Evolutionary conservation across 2,888 invertebrate genomes (phyloP).

Genomic region (Andrena fulva): DNA sequence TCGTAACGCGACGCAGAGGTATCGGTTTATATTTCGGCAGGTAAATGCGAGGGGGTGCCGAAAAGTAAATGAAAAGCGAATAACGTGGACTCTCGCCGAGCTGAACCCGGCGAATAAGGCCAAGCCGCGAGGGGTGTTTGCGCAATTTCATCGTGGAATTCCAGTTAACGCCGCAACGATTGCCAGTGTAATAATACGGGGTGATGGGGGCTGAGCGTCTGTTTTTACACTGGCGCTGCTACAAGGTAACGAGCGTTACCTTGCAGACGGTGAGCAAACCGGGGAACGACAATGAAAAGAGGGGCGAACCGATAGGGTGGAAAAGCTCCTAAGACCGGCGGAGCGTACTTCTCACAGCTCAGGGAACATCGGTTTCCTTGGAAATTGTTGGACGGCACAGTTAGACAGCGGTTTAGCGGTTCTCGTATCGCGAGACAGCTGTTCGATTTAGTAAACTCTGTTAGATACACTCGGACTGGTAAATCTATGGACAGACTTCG

Average conservation of each 20-base stretch:
- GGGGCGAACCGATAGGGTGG: slow-evolving; percentile 67
- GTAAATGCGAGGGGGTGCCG: background rate
- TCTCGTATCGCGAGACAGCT: slow-evolving; percentile 4
- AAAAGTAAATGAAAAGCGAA: slow-evolving; percentile 7
- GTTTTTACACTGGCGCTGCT: slow-evolving; percentile 24
- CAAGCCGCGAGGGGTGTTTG: slow-evolving; percentile 1
- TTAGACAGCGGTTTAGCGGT: slow-evolving; percentile 37
- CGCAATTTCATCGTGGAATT: slow-evolving; percentile 21
- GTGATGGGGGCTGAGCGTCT: slow-evolving; percentile 14
- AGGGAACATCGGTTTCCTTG: slow-evolving; percentile 64
- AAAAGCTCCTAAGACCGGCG: slow-evolving; percentile 70
- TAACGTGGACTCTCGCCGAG: background rate
- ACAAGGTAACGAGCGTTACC: slow-evolving; percentile 42
- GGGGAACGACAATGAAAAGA: slow-evolving; percentile 56
- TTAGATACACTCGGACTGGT: too few relatives aligned
- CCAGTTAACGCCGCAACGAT: slow-evolving; percentile 24
- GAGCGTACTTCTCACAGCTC: slow-evolving; percentile 69
- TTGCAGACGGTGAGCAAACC: slow-evolving; percentile 24
- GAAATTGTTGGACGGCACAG: slow-evolving; percentile 49
- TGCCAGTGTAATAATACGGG: slow-evolving; percentile 16
- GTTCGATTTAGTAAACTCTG: background rate
- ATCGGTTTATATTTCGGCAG: background rate
- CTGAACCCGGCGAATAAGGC: slow-evolving; percentile 5
- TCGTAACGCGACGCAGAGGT: background rate
- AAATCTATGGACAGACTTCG: too few relatives aligned